A percentile compares a stretch with the other conserved stretches of the same genome.
phyloP scores from a whole-genome alignment of 2,113 vertebrate genomes.

The Thymallus thymallus region DNA sequence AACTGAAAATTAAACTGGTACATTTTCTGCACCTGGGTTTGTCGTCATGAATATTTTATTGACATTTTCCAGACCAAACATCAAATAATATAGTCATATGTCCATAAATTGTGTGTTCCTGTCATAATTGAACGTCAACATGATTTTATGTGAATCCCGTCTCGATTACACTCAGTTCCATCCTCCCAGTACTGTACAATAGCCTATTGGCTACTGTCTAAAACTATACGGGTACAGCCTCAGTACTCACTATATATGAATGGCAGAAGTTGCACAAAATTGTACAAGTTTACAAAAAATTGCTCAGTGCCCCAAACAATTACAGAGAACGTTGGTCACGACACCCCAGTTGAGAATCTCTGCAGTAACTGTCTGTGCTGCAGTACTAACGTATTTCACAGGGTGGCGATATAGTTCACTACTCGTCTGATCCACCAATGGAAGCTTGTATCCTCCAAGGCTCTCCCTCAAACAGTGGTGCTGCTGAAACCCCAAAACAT shows the following conservation, averaged over 20 bases:
- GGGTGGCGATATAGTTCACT: slow-evolving; percentile 33
- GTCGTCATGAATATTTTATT: slow-evolving; percentile 10
- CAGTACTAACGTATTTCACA: slow-evolving; percentile 25
- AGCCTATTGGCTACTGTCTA: too few relatives aligned
- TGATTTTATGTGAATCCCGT: too few relatives aligned
- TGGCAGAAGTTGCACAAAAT: too few relatives aligned
- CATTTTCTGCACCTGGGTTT: slow-evolving; percentile 51
- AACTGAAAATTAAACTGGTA: slow-evolving; percentile 72
- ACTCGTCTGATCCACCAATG: slow-evolving; percentile 33
- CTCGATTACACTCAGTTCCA: background rate
- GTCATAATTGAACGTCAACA: too few relatives aligned
- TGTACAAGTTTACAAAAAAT: too few relatives aligned
- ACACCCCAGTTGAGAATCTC: too few relatives aligned
- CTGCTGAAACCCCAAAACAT: slow-evolving; percentile 53
- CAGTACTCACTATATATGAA: too few relatives aligned
- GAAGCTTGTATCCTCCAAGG: slow-evolving; percentile 28
- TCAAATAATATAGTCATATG: background rate
- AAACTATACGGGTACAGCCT: too few relatives aligned
- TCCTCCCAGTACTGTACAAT: too few relatives aligned
- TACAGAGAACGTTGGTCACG: too few relatives aligned
- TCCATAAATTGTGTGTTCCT: background rate
- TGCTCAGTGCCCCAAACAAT: too few relatives aligned
- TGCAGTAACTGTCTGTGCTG: background rate
- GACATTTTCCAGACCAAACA: background rate
- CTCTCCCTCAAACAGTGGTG: slow-evolving; percentile 47